Evolutionary conservation across 2,797 vertebrate genomes (phyloP), one percentile per base, ranked within the genome.

Genomic region (Picus viridis): DNA sequence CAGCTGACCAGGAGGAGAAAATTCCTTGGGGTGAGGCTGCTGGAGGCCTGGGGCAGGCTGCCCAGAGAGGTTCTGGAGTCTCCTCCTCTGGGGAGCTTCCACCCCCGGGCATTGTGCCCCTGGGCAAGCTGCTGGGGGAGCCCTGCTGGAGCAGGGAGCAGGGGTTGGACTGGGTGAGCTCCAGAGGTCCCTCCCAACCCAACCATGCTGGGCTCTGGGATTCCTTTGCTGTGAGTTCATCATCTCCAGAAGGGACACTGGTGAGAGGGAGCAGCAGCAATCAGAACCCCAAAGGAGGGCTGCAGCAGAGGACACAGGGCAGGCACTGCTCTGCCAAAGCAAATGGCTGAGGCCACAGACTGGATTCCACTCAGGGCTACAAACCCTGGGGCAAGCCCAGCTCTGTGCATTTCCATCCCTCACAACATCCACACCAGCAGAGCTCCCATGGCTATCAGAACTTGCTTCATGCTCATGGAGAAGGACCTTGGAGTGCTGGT

Each of bases 371-470:
- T 56, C 62, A 22, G 71, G 63, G 77, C 63, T 78, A 69, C 34
- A 92, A 47, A 10, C 13, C 58, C 76, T 18, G 51, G 26, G 29
- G 53, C 4, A 14, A 64, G 12, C 24, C n/a, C 70, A 62, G 47
- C n/a, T 19, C 59, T 6, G 47, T 0, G 6, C 3, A 3, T 3
- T 57, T 47, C 29, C 26, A 7, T 5, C 23, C 22, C 71, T 51
- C 74, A 23, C 2, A 17, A 27, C 16, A 9, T 17, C 54, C 36
- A 10, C 7, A 17, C 2, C 34, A 17, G 18, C 0, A 8, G n/a
- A 58, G 32, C 18, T 6, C 8, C 5, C 43, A 7, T 30, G 41
- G 7, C 53, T 47, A 3, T 7, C 34, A 32, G 5, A 24, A 41
- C 16, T 13, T 67, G 29, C 34, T 74, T 34, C 43, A 32, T 1